These are phyloP conservation scores for Papilio gigon DNA, from an alignment of 2,888 invertebrate genomes.

Conservation along the genomic window DNA sequence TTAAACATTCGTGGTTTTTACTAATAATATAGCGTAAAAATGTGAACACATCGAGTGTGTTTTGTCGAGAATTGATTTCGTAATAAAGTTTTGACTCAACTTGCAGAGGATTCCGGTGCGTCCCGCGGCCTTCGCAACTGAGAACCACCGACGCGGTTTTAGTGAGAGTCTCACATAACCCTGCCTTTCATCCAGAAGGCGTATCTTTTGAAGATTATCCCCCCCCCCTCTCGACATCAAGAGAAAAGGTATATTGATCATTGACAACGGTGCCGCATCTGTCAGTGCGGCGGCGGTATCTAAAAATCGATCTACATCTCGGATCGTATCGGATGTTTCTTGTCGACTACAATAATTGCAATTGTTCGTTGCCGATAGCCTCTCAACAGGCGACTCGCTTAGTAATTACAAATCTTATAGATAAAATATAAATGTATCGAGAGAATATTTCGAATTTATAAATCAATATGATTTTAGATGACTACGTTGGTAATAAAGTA, in stretches of 20 bases:
- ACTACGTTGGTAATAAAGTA: background rate
- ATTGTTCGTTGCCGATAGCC: conserved; percentile 56
- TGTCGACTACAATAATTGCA: conserved; percentile 61
- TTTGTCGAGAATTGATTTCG: too few relatives aligned
- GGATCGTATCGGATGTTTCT: conserved; percentile 44
- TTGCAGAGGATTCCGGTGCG: too few relatives aligned
- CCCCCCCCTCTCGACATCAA: too few relatives aligned
- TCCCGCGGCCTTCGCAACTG: too few relatives aligned
- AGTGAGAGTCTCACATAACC: too few relatives aligned
- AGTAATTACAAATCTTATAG: conserved; percentile 41
- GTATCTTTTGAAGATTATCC: too few relatives aligned
- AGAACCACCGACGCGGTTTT: too few relatives aligned
- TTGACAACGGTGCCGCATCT: conserved; percentile 47
- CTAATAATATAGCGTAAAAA: too few relatives aligned
- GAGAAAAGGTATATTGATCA: conserved; percentile 1
- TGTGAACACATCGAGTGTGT: background rate
- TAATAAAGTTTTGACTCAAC: too few relatives aligned
- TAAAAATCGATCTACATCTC: conserved; percentile 48
- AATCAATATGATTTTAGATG: background rate
- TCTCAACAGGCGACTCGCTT: conserved; percentile 52
- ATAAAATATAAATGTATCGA: conserved; percentile 3
- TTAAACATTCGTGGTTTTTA: too few relatives aligned
- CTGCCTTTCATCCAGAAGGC: too few relatives aligned
- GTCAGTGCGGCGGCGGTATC: conserved; percentile 53
- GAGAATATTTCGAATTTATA: background rate